These are phyloP conservation scores for Neosilurus mollespiculum DNA, from an alignment of 2,797 vertebrate genomes.

Conservation along the genomic window DNA sequence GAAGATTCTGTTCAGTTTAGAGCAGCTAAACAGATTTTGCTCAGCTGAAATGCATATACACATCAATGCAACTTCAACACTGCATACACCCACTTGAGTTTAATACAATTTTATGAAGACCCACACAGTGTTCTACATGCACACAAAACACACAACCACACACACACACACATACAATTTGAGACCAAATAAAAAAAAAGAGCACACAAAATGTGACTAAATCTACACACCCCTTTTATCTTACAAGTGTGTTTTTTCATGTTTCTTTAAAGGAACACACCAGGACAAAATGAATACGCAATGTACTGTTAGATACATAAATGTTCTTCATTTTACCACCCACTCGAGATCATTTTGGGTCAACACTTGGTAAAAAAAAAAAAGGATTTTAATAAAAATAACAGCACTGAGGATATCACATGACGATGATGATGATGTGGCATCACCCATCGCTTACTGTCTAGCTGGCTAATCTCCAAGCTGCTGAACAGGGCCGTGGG, in stretches of 20 bases:
- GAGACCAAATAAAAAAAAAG: background rate
- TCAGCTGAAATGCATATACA: constrained; percentile 21
- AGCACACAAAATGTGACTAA: background rate
- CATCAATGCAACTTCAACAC: background rate
- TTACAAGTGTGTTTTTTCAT: background rate
- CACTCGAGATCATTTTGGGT: too few relatives aligned
- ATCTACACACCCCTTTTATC: background rate
- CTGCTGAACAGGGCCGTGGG: too few relatives aligned
- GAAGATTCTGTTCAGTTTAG: constrained; percentile 45
- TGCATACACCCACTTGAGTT: background rate
- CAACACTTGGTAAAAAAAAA: too few relatives aligned
- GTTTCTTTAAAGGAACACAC: background rate
- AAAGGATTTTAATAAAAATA: too few relatives aligned
- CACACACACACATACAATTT: constrained; percentile 15
- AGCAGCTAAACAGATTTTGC: constrained; percentile 46
- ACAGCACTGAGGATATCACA: too few relatives aligned
- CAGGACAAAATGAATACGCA: too few relatives aligned
- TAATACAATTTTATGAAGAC: constrained; percentile 20
- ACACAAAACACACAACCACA: too few relatives aligned
- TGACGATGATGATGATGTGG: too few relatives aligned
- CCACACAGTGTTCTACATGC: constrained; percentile 7
- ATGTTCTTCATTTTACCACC: too few relatives aligned
- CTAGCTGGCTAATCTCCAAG: too few relatives aligned
- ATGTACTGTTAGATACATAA: too few relatives aligned
- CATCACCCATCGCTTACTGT: too few relatives aligned